A percentile compares a stretch with the other conserved stretches of the same genome.
phyloP scores from a whole-genome alignment of 2,888 invertebrate genomes.

The Tenthredo distinguenda region DNA sequence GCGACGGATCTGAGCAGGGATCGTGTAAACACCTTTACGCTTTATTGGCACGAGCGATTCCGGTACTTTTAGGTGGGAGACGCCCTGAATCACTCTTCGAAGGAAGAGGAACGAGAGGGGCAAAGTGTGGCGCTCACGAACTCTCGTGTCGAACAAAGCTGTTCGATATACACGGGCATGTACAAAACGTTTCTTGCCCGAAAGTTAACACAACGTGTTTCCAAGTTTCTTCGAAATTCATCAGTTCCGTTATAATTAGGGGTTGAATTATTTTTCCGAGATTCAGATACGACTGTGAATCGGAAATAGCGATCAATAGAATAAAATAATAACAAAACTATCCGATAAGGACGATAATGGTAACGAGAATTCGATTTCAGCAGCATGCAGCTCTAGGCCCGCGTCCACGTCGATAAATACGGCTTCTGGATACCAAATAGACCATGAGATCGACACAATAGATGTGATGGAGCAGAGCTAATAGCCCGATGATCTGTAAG shows the following conservation, averaged over 20 bases:
- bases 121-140: slow-evolving; percentile 32
- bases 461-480: slow-evolving; percentile 44
- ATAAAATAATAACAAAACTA: not conserved
- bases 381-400: not conserved
- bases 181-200: not conserved
- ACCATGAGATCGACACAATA: slow-evolving; percentile 39
- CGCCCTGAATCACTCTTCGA: slow-evolving; percentile 11
- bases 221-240: not conserved
- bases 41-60: slow-evolving; percentile 40
- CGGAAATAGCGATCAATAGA: not conserved
- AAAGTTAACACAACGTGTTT: not conserved
- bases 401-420: slow-evolving; percentile 10
- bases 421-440: slow-evolving; percentile 34
- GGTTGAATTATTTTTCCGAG: not conserved
- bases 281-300: not conserved
- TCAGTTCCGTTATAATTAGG: not conserved
- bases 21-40: slow-evolving; percentile 39
- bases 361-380: slow-evolving; percentile 8
- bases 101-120: slow-evolving; percentile 5
- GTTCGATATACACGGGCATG: not conserved
- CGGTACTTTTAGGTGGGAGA: slow-evolving; percentile 41
- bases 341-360: not conserved
- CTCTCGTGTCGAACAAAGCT: not conserved
- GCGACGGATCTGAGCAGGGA: slow-evolving; percentile 5
- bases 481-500: slow-evolving; percentile 24